phyloP scores from a whole-genome alignment of 1,140 invertebrate genomes.

The Psilanteris sp. region DNA sequence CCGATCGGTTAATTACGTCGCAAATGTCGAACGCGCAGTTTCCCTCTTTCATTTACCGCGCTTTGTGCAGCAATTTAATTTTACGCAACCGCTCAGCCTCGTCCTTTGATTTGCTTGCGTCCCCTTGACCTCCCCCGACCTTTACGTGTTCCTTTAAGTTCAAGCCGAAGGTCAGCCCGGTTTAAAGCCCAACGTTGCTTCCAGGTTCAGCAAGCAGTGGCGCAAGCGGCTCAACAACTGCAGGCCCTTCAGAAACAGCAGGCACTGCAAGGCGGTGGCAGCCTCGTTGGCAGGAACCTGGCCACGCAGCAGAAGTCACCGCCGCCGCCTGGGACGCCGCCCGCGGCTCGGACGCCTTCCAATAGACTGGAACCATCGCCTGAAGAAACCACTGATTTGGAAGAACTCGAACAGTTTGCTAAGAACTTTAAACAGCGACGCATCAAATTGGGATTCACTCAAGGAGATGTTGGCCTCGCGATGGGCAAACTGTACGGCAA shows the following conservation, averaged over 20 bases:
- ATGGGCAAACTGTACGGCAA: slow-evolving; percentile 99
- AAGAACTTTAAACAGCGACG: slow-evolving; percentile 97
- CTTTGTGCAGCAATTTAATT: too few relatives aligned
- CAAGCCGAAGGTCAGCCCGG: too few relatives aligned
- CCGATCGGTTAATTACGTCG: too few relatives aligned
- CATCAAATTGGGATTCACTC: slow-evolving; percentile 98
- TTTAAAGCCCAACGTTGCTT: too few relatives aligned
- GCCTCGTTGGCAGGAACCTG: slow-evolving; percentile 70
- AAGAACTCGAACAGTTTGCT: slow-evolving; percentile 97
- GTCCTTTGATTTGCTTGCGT: too few relatives aligned
- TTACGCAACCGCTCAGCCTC: too few relatives aligned
- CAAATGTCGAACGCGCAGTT: too few relatives aligned
- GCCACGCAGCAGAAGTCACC: slow-evolving; percentile 77
- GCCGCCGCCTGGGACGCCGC: slow-evolving; percentile 75
- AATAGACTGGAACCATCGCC: slow-evolving; percentile 87
- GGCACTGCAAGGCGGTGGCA: slow-evolving; percentile 75
- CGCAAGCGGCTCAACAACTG: slow-evolving; percentile 89
- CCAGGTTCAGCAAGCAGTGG: slow-evolving; percentile 74
- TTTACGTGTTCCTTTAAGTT: too few relatives aligned
- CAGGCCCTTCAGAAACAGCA: slow-evolving; percentile 90
- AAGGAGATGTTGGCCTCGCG: slow-evolving; percentile 98
- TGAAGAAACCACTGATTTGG: slow-evolving; percentile 96
- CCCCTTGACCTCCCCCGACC: too few relatives aligned
- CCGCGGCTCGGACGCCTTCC: too few relatives aligned
- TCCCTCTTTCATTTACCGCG: not conserved